phyloP scores from a whole-genome alignment of 2,797 vertebrate species.

The Melanotaenia boesemani region DNA sequence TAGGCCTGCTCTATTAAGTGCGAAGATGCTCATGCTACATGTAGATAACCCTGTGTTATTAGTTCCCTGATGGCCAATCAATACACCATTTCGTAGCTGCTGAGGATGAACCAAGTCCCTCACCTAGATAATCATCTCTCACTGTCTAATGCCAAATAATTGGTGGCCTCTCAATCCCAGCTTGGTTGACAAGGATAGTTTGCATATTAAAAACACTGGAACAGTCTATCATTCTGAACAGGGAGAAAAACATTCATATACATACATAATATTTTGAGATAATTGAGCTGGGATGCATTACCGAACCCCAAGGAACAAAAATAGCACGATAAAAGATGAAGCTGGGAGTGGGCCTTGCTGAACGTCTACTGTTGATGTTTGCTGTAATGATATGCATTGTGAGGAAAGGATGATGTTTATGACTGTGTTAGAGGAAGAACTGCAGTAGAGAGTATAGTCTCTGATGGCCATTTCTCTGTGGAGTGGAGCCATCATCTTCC shows the following conservation, averaged over 20 bases:
- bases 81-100: conserved; percentile 84
- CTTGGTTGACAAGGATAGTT: conserved; percentile 81
- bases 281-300: conserved; percentile 75
- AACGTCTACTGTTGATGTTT: conserved; percentile 63
- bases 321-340: conserved; percentile 65
- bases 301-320: conserved; percentile 61
- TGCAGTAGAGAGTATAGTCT: conserved; percentile 67
- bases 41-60: conserved; percentile 90
- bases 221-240: conserved; percentile 69
- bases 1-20: conserved; percentile 78
- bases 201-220: conserved; percentile 83
- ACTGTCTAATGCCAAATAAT: conserved; percentile 81
- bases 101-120: conserved; percentile 83
- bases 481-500: conserved; percentile 75
- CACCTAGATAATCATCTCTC: conserved; percentile 86
- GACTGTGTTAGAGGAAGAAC: conserved; percentile 41
- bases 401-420: conserved; percentile 74
- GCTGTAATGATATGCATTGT: conserved; percentile 62
- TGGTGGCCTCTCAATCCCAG: conserved; percentile 85
- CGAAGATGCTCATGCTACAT: conserved; percentile 82
- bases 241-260: conserved; percentile 72
- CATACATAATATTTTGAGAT: conserved; percentile 74
- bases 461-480: conserved; percentile 77
- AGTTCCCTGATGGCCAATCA: conserved; percentile 88
- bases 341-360: conserved; percentile 55